Conservation (phyloP, 1,140 invertebrate genomes). For the Phymorhynchus buccinoides region DNA sequence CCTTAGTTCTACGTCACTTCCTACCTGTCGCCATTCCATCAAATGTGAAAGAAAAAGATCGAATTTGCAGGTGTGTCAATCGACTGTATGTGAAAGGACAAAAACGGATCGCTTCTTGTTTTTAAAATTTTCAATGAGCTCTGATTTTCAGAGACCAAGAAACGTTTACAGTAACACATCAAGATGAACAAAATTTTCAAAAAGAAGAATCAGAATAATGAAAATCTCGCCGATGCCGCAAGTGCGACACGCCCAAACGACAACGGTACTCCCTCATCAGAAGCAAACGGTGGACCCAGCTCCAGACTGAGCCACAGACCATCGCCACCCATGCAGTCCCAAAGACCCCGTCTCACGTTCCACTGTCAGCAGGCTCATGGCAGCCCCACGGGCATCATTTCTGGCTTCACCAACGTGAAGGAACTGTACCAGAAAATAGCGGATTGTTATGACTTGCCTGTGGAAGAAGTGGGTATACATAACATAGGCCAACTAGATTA, state of each 20-base stretch:
- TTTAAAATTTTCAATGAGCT: background rate
- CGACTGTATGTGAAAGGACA: background rate
- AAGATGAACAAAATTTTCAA: conserved; percentile 60
- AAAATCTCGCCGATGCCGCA: conserved; percentile 49
- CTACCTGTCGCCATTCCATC: conserved; percentile 37
- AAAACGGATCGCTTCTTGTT: conserved; percentile 22
- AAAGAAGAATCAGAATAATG: conserved; percentile 59
- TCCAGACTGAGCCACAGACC: conserved; percentile 37
- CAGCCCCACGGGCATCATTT: conserved; percentile 93
- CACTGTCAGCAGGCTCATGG: conserved; percentile 98
- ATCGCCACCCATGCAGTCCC: conserved; percentile 43
- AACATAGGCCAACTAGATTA: too few species aligned
- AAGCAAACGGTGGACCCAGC: conserved; percentile 49
- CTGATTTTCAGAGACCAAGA: conserved; percentile 19
- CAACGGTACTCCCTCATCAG: conserved; percentile 37
- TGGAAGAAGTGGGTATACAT: conserved; percentile 70
- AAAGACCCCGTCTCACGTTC: conserved; percentile 86
- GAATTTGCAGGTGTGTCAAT: background rate
- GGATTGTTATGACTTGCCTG: conserved; percentile 89
- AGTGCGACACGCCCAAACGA: conserved; percentile 58
- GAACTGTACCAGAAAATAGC: conserved; percentile 97
- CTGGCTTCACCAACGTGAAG: conserved; percentile 94
- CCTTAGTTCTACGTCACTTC: conserved; percentile 39
- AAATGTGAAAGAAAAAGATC: background rate
- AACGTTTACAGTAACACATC: background rate